Evolutionary conservation across 2,113 vertebrate genomes (phyloP).

Genomic region (Paratilapia polleni): DNA sequence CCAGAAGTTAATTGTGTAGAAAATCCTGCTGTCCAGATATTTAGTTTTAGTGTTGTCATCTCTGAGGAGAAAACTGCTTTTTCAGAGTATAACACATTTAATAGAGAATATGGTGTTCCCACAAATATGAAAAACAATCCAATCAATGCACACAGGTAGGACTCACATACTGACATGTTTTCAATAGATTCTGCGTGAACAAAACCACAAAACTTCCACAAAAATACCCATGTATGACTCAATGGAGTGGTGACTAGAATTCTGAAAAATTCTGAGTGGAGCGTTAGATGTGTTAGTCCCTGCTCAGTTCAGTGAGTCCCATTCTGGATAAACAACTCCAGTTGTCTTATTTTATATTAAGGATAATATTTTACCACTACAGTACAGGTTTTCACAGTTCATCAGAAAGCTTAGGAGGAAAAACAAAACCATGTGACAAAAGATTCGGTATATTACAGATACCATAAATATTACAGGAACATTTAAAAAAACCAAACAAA

Average conservation of each 20-base stretch:
- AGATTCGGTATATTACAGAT: not conserved
- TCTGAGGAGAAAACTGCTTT: not conserved
- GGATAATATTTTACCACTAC: not conserved
- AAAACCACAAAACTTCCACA: not conserved
- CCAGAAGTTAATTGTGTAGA: slow-evolving; percentile 16
- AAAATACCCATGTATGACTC: not conserved
- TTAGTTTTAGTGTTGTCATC: not conserved
- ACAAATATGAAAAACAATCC: slow-evolving; percentile 41
- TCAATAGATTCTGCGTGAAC: slow-evolving; percentile 1
- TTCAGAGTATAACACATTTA: slow-evolving; percentile 51
- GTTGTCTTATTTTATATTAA: not conserved
- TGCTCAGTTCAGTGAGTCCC: not conserved
- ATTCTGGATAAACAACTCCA: not conserved
- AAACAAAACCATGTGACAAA: not conserved
- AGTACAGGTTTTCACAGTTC: not conserved
- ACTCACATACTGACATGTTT: slow-evolving; percentile 45
- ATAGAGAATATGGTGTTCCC: slow-evolving; percentile 13
- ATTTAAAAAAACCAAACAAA: too few species aligned
- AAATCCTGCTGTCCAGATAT: not conserved
- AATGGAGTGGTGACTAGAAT: not conserved
- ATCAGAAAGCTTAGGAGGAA: not conserved
- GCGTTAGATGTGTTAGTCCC: not conserved
- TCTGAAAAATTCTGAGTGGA: not conserved
- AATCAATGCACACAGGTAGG: not conserved
- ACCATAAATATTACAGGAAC: not conserved